A percentile compares a stretch with the other conserved stretches of the same genome.
Evolutionary conservation across 2,888 invertebrate genomes (phyloP).

Genomic region (Agapetus fuscipes): DNA sequence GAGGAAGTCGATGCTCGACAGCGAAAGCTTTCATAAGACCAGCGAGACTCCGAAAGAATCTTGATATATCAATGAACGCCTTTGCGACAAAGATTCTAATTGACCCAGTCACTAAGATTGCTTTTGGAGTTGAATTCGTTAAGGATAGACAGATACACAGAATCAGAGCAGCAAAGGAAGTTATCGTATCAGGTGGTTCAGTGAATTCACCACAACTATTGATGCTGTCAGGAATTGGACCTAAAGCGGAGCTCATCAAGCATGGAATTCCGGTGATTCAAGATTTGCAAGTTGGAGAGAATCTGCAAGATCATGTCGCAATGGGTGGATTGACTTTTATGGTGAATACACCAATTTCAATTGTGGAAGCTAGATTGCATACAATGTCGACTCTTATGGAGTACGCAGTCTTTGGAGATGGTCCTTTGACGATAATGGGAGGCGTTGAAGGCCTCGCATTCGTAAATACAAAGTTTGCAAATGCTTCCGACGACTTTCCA

Average conservation of each 20-base stretch:
- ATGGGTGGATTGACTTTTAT: constrained; percentile 77
- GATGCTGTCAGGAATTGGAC: constrained; percentile 87
- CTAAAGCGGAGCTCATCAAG: constrained; percentile 58
- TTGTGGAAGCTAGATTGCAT: constrained; percentile 70
- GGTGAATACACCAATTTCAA: constrained; percentile 67
- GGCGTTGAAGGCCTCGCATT: constrained; percentile 86
- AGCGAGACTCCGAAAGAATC: constrained; percentile 66
- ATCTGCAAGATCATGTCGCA: constrained; percentile 84
- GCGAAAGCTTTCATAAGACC: constrained; percentile 81
- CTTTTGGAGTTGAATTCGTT: constrained; percentile 75
- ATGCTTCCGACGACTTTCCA: constrained; percentile 70
- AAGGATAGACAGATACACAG: constrained; percentile 62
- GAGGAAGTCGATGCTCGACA: constrained; percentile 80
- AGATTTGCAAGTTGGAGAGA: constrained; percentile 74
- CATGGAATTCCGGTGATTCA: constrained; percentile 70
- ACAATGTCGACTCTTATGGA: constrained; percentile 70
- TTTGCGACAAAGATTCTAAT: constrained; percentile 69
- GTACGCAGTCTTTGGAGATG: constrained; percentile 75
- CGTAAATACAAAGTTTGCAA: constrained; percentile 78
- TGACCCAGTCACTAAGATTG: constrained; percentile 62
- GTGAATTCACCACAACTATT: constrained; percentile 89
- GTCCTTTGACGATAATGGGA: constrained; percentile 77
- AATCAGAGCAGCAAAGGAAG: constrained; percentile 72
- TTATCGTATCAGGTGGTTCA: constrained; percentile 84
- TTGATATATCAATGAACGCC: constrained; percentile 75